Evolutionary conservation across 2,113 vertebrate species (phyloP).

Genomic region (Centropristis striata): DNA sequence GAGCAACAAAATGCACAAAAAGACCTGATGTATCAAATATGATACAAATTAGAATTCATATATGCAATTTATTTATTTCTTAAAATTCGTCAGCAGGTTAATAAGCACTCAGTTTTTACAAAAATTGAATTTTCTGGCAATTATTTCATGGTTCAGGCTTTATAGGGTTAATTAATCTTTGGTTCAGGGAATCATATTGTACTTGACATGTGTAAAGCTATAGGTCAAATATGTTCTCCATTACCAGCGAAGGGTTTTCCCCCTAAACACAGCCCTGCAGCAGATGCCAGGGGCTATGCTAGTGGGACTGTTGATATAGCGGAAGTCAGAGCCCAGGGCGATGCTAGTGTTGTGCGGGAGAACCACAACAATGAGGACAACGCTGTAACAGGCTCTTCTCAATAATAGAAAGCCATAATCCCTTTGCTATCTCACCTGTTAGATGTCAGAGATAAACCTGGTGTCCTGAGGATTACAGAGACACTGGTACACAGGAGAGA

Average conservation of each 20-base stretch:
- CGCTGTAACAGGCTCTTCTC: conserved; percentile 45
- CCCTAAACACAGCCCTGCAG: not conserved
- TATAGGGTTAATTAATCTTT: conserved; percentile 20
- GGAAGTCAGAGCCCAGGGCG: conserved; percentile 6
- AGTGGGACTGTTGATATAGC: conserved; percentile 4
- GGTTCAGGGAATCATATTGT: not conserved
- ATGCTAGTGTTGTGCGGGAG: not conserved
- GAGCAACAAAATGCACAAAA: too few species aligned
- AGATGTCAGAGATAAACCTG: conserved; percentile 68
- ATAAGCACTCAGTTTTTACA: too few species aligned
- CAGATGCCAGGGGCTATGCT: conserved; percentile 34
- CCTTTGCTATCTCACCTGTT: conserved; percentile 68
- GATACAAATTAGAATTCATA: too few species aligned
- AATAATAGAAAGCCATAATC: conserved; percentile 65
- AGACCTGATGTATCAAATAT: too few species aligned
- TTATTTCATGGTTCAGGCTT: too few species aligned
- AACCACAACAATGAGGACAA: conserved; percentile 42
- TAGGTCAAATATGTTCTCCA: not conserved
- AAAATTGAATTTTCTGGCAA: too few species aligned
- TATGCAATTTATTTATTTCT: too few species aligned
- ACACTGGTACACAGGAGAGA: conserved; percentile 34
- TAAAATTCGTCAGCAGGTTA: too few species aligned
- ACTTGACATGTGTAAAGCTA: not conserved
- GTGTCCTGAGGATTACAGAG: conserved; percentile 64
- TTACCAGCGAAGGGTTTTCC: conserved; percentile 9